These are phyloP conservation scores for Danio rerio DNA, from an alignment of 2,113 vertebrate species.

Conservation along the genomic window GRCz12tu NC_133189.1:45653001-45653500, in stretches of 20 bases:
- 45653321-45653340: neutral
- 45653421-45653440: neutral
- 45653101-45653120: neutral
- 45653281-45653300: slow-evolving; percentile 12
- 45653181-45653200: slow-evolving; percentile 38
- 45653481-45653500: neutral
- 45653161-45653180: slow-evolving; percentile 4
- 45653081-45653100: neutral
- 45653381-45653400: slow-evolving; percentile 25
- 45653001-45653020: slow-evolving; percentile 33
- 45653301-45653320: slow-evolving; percentile 21
- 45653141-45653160: neutral
- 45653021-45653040: slow-evolving; percentile 41
- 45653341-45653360: slow-evolving; percentile 30
- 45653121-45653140: slow-evolving; percentile 5
- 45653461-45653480: neutral
- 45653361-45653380: slow-evolving; percentile 1
- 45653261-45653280: neutral
- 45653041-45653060: slow-evolving; percentile 27
- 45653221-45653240: neutral
- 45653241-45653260: neutral
- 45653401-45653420: slow-evolving; percentile 4
- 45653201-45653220: neutral
- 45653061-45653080: neutral
- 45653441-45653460: neutral